Conservation (phyloP, 2,888 invertebrate species). For the Halictus ligatus region DNA sequence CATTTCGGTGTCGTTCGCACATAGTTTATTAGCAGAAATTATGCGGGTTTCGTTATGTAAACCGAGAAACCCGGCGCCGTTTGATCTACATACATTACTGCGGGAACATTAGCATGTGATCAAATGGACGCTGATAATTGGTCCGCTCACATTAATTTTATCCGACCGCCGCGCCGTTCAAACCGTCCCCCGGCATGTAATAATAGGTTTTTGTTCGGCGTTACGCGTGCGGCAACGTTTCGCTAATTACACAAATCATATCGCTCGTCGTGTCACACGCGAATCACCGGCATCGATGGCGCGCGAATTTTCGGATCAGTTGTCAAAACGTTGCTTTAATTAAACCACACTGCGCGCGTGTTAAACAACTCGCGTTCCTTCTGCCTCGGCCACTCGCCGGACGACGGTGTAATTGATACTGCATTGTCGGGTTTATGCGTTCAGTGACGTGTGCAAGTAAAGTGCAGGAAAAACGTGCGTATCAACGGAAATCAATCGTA, state of each 20-base stretch:
- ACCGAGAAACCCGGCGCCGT: constrained; percentile 4
- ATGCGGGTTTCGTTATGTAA: neutral
- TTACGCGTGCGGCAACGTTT: neutral
- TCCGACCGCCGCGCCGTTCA: constrained; percentile 43
- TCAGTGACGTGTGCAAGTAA: neutral
- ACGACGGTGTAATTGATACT: neutral
- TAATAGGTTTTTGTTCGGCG: constrained; percentile 49
- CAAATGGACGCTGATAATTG: constrained; percentile 45
- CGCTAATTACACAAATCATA: constrained; percentile 22
- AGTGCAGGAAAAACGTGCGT: neutral
- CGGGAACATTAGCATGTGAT: constrained; percentile 35
- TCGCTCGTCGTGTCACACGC: neutral
- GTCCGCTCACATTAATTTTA: constrained; percentile 36
- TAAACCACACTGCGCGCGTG: neutral
- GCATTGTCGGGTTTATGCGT: neutral
- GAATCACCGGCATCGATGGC: constrained; percentile 1
- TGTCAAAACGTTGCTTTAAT: neutral
- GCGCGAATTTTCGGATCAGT: neutral
- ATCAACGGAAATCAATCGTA: neutral
- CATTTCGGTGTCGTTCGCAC: neutral
- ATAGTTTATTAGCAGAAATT: neutral
- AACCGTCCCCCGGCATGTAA: neutral
- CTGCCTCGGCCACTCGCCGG: neutral
- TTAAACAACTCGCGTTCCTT: neutral
- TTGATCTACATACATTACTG: constrained; percentile 38